Percentiles rank a stretch among this genome's conserved stretches.
Conservation (phyloP, 1,140 invertebrate genomes). For the Caenorhabditis tropicalis region DNA sequence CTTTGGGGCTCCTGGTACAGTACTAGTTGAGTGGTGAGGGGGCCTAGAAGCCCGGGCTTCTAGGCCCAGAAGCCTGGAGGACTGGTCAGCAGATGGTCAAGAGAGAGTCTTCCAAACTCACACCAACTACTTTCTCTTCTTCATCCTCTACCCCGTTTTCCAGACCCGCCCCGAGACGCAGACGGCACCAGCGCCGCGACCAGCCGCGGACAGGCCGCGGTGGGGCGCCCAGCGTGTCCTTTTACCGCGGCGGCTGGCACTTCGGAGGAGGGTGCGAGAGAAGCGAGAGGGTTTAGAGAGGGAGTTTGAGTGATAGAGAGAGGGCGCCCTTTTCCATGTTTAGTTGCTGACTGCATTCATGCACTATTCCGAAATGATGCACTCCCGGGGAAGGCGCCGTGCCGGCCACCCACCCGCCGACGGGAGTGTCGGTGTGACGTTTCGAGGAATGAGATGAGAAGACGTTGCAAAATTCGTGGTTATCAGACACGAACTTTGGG, state of each 20-base stretch:
- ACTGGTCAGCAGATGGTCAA: neutral
- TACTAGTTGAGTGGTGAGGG: neutral
- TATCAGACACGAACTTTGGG: neutral
- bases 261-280: neutral
- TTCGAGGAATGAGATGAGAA: neutral
- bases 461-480: neutral
- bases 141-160: neutral
- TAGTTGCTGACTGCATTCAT: slow-evolving; percentile 4
- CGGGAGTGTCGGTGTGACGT: neutral
- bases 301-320: neutral
- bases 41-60: neutral
- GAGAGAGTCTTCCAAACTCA: neutral
- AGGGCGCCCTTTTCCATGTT: neutral
- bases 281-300: neutral
- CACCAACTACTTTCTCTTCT: neutral
- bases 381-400: slow-evolving; percentile 20
- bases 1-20: neutral
- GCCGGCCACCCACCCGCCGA: neutral
- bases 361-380: slow-evolving; percentile 17
- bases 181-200: neutral
- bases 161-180: neutral
- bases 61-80: neutral
- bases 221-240: neutral
- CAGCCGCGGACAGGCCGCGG: slow-evolving; percentile 19
- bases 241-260: slow-evolving; percentile 3